A percentile compares a stretch with the other conserved stretches of the same genome.
These are phyloP conservation scores for Penaeus indicus DNA, from an alignment of 1,140 invertebrate genomes.

Conservation along the genomic window DNA sequence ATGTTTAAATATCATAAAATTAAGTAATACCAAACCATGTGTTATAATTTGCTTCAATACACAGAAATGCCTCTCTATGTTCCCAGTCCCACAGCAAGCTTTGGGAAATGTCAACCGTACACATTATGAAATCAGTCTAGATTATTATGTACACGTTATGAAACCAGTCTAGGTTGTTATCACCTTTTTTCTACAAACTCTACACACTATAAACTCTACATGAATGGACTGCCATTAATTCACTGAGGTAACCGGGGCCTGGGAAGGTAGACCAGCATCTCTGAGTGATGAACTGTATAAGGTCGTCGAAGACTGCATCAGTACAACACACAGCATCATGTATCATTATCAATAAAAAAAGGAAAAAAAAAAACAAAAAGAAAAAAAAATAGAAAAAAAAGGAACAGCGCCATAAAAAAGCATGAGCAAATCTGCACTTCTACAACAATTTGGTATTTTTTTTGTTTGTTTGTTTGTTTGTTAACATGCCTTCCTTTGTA, in stretches of 20 bases:
- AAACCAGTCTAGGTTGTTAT: too few species aligned
- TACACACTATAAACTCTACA: background rate
- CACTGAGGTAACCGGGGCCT: background rate
- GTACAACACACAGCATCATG: slow-evolving; percentile 44
- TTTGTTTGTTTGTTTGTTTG: slow-evolving; percentile 1
- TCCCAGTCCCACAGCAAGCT: too few species aligned
- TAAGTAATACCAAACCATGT: too few species aligned
- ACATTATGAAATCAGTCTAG: too few species aligned
- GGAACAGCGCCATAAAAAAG: slow-evolving; percentile 33
- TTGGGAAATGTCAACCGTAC: too few species aligned
- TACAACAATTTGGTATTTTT: slow-evolving; percentile 50
- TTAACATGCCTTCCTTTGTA: slow-evolving; percentile 56
- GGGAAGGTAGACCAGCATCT: slow-evolving; percentile 34
- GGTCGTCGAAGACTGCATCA: slow-evolving; percentile 40
- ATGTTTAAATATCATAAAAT: too few species aligned
- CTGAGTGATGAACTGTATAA: background rate
- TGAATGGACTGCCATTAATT: background rate
- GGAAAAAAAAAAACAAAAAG: background rate
- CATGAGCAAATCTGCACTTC: slow-evolving; percentile 51
- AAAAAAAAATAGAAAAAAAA: background rate
- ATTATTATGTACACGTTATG: too few species aligned
- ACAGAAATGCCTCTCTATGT: too few species aligned
- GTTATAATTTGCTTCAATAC: too few species aligned
- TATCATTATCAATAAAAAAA: background rate
- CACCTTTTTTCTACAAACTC: background rate